phyloP scores from a whole-genome alignment of 2,113 vertebrate genomes.

The Gasterosteus aculeatus region DNA sequence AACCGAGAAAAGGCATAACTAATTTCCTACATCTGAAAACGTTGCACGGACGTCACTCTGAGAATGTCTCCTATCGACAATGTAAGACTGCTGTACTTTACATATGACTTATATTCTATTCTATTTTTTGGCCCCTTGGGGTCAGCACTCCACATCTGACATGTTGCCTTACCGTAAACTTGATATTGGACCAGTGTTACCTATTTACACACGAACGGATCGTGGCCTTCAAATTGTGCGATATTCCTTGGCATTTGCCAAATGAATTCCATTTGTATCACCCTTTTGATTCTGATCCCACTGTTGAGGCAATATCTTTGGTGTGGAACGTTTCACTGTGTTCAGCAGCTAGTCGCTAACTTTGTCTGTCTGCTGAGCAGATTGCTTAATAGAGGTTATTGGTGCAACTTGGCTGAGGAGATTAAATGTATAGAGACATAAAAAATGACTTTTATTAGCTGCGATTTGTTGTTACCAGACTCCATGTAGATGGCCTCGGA shows the following conservation, averaged over 20 bases:
- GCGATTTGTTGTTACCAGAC: conserved; percentile 67
- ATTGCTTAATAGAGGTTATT: too few relatives aligned
- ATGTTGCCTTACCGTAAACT: background rate
- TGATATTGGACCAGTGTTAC: background rate
- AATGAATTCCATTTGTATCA: background rate
- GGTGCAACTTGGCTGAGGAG: background rate
- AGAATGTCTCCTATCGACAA: too few relatives aligned
- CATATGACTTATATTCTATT: too few relatives aligned
- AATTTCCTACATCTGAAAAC: too few relatives aligned
- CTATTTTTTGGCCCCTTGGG: too few relatives aligned
- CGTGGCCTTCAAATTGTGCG: background rate
- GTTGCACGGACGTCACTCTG: too few relatives aligned
- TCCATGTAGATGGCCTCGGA: conserved; percentile 69
- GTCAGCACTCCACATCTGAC: background rate
- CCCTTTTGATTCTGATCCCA: background rate
- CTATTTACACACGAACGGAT: background rate
- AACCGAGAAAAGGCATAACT: too few relatives aligned
- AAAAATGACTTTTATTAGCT: background rate
- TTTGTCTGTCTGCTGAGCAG: too few relatives aligned
- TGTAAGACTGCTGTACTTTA: too few relatives aligned
- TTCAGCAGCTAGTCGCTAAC: too few relatives aligned
- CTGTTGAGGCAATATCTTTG: background rate
- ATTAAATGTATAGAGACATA: background rate
- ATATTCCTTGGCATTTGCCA: background rate
- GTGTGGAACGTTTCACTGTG: background rate